Evolutionary conservation across 2,797 vertebrate genomes (phyloP).

Genomic region (Rhinogobio ventralis): DNA sequence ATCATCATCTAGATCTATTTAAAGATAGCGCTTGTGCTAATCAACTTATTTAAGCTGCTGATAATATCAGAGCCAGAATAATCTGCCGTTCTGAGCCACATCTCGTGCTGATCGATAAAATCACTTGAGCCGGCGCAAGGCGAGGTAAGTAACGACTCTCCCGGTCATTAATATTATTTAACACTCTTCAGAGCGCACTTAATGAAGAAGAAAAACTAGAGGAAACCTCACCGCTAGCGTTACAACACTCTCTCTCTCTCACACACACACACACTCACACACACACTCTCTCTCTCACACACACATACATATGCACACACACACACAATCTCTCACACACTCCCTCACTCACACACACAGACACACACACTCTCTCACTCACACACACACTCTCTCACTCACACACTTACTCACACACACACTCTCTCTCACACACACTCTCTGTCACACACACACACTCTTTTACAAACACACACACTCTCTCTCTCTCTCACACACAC

Average conservation of each 20-base stretch:
- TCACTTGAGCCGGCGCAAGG: slow-evolving; percentile 90
- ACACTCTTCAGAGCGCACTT: slow-evolving; percentile 88
- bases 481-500: too few relatives aligned
- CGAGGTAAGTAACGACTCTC: slow-evolving; percentile 92
- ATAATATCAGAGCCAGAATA: slow-evolving; percentile 94
- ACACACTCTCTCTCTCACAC: too few relatives aligned
- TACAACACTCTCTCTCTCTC: neutral
- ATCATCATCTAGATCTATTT: slow-evolving; percentile 99
- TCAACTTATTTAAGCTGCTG: slow-evolving; percentile 97
- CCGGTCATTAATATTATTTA: slow-evolving; percentile 99
- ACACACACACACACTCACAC: too few relatives aligned
- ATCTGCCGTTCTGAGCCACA: slow-evolving; percentile 85
- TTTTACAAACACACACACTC: too few relatives aligned
- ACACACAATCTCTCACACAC: too few relatives aligned
- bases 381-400: too few relatives aligned
- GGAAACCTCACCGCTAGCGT: slow-evolving; percentile 31
- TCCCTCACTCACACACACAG: too few relatives aligned
- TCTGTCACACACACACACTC: too few relatives aligned
- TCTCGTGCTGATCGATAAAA: slow-evolving; percentile 91
- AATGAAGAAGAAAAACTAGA: slow-evolving; percentile 93
- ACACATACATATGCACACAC: too few relatives aligned
- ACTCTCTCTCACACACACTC: too few relatives aligned
- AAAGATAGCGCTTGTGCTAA: slow-evolving; percentile 94
- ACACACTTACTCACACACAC: too few relatives aligned
- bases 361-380: too few relatives aligned